phyloP scores from a whole-genome alignment of 30 jellyfish, hydroid and myxozoan species.

The Cassiopea xamachana region DNA sequence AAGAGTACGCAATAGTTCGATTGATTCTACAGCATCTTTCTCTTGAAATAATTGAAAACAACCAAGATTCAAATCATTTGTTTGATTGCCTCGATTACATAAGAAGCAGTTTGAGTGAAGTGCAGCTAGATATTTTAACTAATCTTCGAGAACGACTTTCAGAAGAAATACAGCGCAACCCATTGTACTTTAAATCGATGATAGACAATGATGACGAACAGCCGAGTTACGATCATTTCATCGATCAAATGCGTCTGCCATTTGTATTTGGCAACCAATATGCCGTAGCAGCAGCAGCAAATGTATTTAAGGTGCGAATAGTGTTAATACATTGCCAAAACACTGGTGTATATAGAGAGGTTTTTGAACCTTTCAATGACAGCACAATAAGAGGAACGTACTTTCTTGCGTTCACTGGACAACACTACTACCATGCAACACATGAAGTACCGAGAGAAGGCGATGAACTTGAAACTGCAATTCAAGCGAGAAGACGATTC shows the following conservation, averaged over 20 bases:
- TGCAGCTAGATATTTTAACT: constrained; percentile 43
- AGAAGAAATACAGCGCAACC: constrained; percentile 74
- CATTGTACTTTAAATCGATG: constrained; percentile 59
- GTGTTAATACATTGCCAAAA: constrained; percentile 64
- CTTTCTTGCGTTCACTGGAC: constrained; percentile 66
- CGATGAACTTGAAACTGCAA: constrained; percentile 16
- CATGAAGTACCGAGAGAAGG: constrained; percentile 21
- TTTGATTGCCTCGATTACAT: constrained; percentile 67
- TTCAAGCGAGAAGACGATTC: constrained; percentile 53
- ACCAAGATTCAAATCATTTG: constrained; percentile 64
- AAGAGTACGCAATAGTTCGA: constrained; percentile 68
- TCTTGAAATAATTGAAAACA: constrained; percentile 53
- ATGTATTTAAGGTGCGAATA: constrained; percentile 50
- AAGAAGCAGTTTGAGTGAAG: constrained; percentile 41
- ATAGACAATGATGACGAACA: constrained; percentile 61
- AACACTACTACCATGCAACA: constrained; percentile 73
- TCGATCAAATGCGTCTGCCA: constrained; percentile 59
- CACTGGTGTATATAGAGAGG: constrained; percentile 66
- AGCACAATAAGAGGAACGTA: constrained; percentile 40
- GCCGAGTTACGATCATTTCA: constrained; percentile 37
- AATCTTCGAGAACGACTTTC: constrained; percentile 65
- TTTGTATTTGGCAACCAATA: constrained; percentile 67
- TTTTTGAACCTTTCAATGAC: constrained; percentile 50
- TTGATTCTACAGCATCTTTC: constrained; percentile 71
- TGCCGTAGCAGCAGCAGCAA: constrained; percentile 86